phyloP scores from a whole-genome alignment of 2,113 vertebrate genomes.

The Rhabdornis inornatus region DNA sequence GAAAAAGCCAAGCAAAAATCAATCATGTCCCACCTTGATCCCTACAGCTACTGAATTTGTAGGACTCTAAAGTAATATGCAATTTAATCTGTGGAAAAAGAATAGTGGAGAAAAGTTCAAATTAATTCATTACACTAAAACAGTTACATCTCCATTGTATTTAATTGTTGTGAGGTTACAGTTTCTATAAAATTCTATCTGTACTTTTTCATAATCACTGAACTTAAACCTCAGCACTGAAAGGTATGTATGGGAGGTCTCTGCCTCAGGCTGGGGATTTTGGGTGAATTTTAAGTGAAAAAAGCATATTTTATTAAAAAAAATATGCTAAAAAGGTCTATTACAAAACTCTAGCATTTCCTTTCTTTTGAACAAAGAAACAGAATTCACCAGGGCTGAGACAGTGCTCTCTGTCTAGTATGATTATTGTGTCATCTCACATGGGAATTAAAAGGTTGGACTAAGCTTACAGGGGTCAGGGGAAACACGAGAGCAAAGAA shows the following conservation, averaged over 20 bases:
- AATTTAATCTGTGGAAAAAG: background rate
- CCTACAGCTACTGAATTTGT: background rate
- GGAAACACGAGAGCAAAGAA: background rate
- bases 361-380: background rate
- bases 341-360: background rate
- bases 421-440: background rate
- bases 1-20: background rate
- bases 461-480: background rate
- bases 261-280: background rate
- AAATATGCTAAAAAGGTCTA: background rate
- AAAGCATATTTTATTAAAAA: background rate
- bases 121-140: background rate
- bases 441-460: background rate
- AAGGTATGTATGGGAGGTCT: background rate
- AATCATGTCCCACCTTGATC: background rate
- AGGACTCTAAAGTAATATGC: background rate
- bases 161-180: background rate
- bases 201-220: background rate
- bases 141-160: background rate
- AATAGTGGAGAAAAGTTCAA: background rate
- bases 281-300: background rate
- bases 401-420: background rate
- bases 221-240: background rate
- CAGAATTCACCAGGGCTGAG: background rate
- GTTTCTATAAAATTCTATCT: background rate